These are phyloP conservation scores for Reticulitermes speratus DNA, from an alignment of 1,140 invertebrate species.

Conservation along the genomic window DNA sequence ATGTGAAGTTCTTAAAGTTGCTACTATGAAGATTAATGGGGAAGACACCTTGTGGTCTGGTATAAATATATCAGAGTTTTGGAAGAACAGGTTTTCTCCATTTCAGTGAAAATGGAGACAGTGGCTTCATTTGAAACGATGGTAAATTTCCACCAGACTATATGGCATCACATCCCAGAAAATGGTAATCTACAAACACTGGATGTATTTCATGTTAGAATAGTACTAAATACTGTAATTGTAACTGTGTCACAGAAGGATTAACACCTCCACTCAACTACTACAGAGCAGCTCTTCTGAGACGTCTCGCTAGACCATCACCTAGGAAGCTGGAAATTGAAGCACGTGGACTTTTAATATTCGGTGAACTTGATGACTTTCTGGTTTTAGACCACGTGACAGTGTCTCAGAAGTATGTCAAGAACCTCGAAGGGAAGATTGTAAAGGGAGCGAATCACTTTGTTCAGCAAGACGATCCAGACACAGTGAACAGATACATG, in stretches of 20 bases:
- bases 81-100: no score
- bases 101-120: no score
- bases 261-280: slow-evolving; percentile 61
- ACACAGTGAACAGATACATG: slow-evolving; percentile 58
- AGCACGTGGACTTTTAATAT: slow-evolving; percentile 51
- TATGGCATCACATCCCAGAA: no score
- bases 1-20: no score
- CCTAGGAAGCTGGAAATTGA: slow-evolving; percentile 41
- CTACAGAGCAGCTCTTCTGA: slow-evolving; percentile 54
- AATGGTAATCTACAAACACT: no score
- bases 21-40: no score
- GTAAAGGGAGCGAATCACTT: slow-evolving; percentile 60
- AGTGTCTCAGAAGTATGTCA: slow-evolving; percentile 49
- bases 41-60: no score
- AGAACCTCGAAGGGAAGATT: slow-evolving; percentile 51
- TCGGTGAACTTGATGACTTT: slow-evolving; percentile 57
- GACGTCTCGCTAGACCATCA: slow-evolving; percentile 32
- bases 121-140: no score
- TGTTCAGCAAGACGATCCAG: slow-evolving; percentile 62
- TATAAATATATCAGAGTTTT: no score
- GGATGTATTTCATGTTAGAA: no score
- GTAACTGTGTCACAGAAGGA: slow-evolving; percentile 48
- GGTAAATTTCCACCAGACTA: no score
- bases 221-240: no score
- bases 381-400: slow-evolving; percentile 51